Percentiles rank a stretch among this genome's conserved stretches.
These are phyloP conservation scores for Oligia strigilis DNA, from an alignment of 2,888 invertebrate genomes.

Conservation along the genomic window DNA sequence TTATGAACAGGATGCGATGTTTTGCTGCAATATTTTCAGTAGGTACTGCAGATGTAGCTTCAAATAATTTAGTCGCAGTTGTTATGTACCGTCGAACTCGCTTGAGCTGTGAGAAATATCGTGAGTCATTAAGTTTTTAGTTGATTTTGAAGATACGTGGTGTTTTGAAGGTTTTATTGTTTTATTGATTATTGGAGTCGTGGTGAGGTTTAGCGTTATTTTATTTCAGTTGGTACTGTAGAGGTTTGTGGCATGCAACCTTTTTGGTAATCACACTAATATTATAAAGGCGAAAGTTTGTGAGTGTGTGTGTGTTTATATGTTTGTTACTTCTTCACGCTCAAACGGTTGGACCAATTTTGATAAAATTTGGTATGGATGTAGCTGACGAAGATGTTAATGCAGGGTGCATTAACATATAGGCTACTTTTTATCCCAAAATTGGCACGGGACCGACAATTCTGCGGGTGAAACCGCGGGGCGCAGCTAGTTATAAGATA, in stretches of 20 bases:
- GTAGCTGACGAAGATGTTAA: no score
- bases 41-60: slow-evolving; percentile 41
- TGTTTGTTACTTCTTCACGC: no score
- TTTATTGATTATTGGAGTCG: neutral
- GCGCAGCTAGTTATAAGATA: no score
- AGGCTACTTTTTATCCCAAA: no score
- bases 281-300: no score
- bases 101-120: slow-evolving; percentile 13
- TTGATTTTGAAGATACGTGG: slow-evolving; percentile 12
- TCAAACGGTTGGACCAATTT: no score
- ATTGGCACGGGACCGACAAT: no score
- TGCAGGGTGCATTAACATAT: no score
- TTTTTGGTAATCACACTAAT: neutral
- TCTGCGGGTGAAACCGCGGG: no score
- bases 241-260: neutral
- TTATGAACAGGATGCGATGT: slow-evolving; percentile 70
- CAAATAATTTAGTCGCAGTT: slow-evolving; percentile 56
- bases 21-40: slow-evolving; percentile 62
- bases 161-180: slow-evolving; percentile 1
- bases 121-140: slow-evolving; percentile 34
- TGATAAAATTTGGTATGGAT: no score
- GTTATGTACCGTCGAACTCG: slow-evolving; percentile 4
- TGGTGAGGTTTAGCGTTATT: neutral
- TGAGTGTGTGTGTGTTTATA: no score
- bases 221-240: neutral